Evolutionary conservation across 37 sponge, comb jelly and placozoan genomes (phyloP).

Genomic region (Chondrilla cf. caribensis): DNA sequence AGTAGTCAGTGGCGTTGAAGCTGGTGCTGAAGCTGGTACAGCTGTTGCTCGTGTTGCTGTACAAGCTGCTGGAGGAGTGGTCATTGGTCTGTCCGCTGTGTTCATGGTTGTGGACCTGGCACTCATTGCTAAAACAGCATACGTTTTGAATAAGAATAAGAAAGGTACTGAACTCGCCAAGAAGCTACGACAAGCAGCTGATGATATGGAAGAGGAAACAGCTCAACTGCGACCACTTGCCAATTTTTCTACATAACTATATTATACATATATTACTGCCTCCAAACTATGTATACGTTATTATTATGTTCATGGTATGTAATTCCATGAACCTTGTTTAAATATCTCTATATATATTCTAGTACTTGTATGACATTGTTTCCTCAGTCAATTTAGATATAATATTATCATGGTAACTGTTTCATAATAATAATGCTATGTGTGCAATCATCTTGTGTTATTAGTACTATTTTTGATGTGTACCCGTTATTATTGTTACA

Average conservation of each 20-base stretch:
- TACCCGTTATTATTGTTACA: too few species aligned
- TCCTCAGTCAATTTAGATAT: too few species aligned
- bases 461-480: too few species aligned
- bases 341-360: too few species aligned
- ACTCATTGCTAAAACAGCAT: not conserved
- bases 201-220: not conserved
- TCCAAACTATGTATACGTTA: too few species aligned
- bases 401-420: too few species aligned
- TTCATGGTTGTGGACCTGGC: constrained; percentile 9
- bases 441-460: too few species aligned
- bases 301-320: too few species aligned
- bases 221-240: not conserved
- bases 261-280: too few species aligned
- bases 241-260: not conserved
- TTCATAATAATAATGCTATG: too few species aligned
- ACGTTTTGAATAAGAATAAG: not conserved
- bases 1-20: not conserved
- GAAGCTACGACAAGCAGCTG: not conserved
- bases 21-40: not conserved
- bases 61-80: not conserved
- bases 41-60: not conserved
- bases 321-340: too few species aligned
- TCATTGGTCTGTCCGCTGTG: constrained; percentile 1
- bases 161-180: not conserved
- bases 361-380: too few species aligned